Base-by-base conservation (phyloP, 2,888 invertebrate species). In the Zhuqinia jingwanae region DNA sequence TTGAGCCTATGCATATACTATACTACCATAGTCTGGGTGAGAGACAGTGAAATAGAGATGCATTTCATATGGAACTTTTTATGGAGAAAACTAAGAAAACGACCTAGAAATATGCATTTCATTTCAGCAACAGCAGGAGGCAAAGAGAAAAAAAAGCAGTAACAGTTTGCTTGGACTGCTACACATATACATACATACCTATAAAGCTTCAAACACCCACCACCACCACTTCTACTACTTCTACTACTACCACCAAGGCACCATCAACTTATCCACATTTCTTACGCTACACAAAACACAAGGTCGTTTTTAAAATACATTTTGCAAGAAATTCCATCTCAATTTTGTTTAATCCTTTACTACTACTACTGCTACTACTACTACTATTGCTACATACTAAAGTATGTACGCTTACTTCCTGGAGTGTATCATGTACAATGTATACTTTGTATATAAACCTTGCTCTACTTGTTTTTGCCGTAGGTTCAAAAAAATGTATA, bases 281-380 rank as follows among this genome's bases (percentile, higher is more conserved):
- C 82, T 82, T 76, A 75, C 75, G 76, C 75, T 65, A 63, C 75
- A 82, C 63, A 75, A 75, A 76, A 47, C 25, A 82, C 82, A 82
- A 82, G 82, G 76, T 75, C 75, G 76, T 63, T 73, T 80, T 58
- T 45, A 22, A 56, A 77, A 70, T 50, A 78, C 78, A 47, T 60
- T 78, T 60, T 17, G 60, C n/a, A 68, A 68, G 50, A 68, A 45
- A 42, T 68, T 68, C 65, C 20, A 17, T n/a, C 65, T 68, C 65
- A 68, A 36, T 68, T 68, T n/a, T n/a, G 20, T 68, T 68, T 11
- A 45, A 42, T 68, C 22, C 53, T 68, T 20, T 2, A 36, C 36
- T 36, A n/a, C n/a, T n/a, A n/a, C n/a, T n/a, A n/a, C n/a, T n/a
- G n/a, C n/a, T n/a, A n/a, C n/a, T n/a, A n/a, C n/a, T n/a, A n/a